A percentile compares a stretch with the other conserved stretches of the same genome.
These are phyloP conservation scores for Rhinichthys klamathensis DNA, from an alignment of 2,113 vertebrate genomes.

Conservation along the genomic window DNA sequence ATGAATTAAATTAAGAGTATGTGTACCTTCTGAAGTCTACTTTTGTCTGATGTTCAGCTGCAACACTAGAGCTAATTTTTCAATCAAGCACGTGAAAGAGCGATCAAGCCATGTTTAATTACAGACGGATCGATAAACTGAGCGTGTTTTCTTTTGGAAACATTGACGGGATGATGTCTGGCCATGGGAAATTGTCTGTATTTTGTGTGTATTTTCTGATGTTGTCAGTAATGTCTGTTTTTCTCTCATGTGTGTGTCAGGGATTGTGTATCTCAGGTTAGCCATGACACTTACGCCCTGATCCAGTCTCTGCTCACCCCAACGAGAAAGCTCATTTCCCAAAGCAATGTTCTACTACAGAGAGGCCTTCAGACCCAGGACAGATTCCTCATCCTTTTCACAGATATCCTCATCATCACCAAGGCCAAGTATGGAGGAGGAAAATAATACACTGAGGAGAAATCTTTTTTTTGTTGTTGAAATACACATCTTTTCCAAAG, in stretches of 20 bases:
- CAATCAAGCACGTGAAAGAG: neutral
- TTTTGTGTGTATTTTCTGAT: neutral
- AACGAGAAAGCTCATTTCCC: constrained; percentile 80
- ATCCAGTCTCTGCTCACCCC: constrained; percentile 86
- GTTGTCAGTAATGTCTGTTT: constrained; percentile 9
- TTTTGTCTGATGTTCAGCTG: neutral
- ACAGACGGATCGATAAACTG: neutral
- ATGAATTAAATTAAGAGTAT: no score
- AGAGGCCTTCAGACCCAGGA: constrained; percentile 92
- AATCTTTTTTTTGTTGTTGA: neutral
- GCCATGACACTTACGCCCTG: constrained; percentile 83
- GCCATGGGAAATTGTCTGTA: neutral
- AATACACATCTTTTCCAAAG: neutral
- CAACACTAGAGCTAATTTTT: constrained; percentile 18
- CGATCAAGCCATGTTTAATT: neutral
- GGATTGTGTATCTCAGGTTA: constrained; percentile 84
- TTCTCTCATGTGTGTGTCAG: constrained; percentile 65
- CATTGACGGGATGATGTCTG: neutral
- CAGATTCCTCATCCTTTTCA: constrained; percentile 92
- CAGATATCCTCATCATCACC: constrained; percentile 87
- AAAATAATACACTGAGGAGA: neutral
- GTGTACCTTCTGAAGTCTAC: neutral
- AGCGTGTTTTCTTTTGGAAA: constrained; percentile 1
- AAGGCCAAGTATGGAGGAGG: constrained; percentile 89
- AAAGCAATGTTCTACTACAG: constrained; percentile 86